Conservation (phyloP, 2,888 invertebrate genomes). For the Lobophora halterata region DNA sequence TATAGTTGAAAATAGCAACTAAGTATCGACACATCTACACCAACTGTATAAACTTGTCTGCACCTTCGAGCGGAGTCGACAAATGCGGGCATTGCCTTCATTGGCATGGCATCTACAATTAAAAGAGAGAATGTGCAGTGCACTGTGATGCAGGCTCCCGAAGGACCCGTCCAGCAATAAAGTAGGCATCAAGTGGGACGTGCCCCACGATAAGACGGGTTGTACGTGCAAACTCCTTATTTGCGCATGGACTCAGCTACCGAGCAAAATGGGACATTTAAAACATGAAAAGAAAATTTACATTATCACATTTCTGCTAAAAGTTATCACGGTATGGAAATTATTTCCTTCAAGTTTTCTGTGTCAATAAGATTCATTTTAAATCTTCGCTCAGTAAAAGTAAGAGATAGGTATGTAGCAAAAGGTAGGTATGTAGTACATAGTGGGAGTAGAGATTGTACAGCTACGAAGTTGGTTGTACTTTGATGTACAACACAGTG, state of each 20-base stretch:
- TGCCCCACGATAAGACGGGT: conserved; percentile 55
- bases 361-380: conserved; percentile 4
- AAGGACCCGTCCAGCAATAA: conserved; percentile 58
- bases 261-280: conserved; percentile 45
- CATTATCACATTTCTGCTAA: conserved; percentile 52
- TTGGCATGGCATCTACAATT: conserved; percentile 41
- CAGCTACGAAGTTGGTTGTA: no score
- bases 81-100: conserved; percentile 15
- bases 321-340: conserved; percentile 39
- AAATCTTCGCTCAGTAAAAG: conserved; percentile 5
- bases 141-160: conserved; percentile 48
- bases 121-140: conserved; percentile 45
- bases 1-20: no score
- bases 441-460: no score
- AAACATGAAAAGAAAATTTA: conserved; percentile 48
- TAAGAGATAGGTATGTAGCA: not conserved
- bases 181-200: conserved; percentile 66
- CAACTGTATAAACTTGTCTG: no score
- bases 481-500: no score
- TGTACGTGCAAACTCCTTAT: conserved; percentile 56
- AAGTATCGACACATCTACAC: no score
- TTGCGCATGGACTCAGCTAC: conserved; percentile 44
- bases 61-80: not conserved
- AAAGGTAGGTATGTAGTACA: no score
- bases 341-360: conserved; percentile 13